phyloP scores from a whole-genome alignment of 1,140 invertebrate species.

The Mya arenaria region DNA sequence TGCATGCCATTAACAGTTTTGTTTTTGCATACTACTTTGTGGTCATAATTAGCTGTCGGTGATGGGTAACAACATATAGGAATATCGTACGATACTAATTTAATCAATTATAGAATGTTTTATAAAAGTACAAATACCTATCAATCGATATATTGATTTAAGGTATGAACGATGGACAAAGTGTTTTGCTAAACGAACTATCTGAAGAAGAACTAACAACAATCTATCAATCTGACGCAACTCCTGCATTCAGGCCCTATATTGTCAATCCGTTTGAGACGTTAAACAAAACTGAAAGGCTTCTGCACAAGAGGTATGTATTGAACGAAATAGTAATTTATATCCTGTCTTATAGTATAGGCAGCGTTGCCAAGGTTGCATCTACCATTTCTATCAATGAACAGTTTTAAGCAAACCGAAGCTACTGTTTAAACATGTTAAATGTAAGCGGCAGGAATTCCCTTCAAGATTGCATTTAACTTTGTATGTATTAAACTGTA shows the following conservation, averaged over 20 bases:
- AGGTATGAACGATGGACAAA: constrained; percentile 35
- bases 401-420: not conserved
- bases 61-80: too few relatives aligned
- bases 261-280: constrained; percentile 8
- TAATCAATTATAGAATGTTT: too few relatives aligned
- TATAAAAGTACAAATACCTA: too few relatives aligned
- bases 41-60: too few relatives aligned
- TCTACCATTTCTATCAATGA: not conserved
- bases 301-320: constrained; percentile 28
- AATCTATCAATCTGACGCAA: constrained; percentile 11
- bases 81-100: too few relatives aligned
- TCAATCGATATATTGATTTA: too few relatives aligned
- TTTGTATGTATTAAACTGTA: not conserved
- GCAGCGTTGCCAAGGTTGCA: not conserved
- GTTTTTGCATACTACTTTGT: too few relatives aligned
- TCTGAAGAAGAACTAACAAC: not conserved
- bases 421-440: too few relatives aligned
- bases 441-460: not conserved
- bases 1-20: too few relatives aligned
- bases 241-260: constrained; percentile 16
- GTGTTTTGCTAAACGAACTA: constrained; percentile 18
- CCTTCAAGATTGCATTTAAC: not conserved
- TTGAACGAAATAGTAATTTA: not conserved
- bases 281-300: constrained; percentile 21
- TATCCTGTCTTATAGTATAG: not conserved